Percentiles rank a stretch among this genome's conserved stretches.
phyloP scores from a whole-genome alignment of 2,888 invertebrate species.

The Drosophila paucipuncta region DNA sequence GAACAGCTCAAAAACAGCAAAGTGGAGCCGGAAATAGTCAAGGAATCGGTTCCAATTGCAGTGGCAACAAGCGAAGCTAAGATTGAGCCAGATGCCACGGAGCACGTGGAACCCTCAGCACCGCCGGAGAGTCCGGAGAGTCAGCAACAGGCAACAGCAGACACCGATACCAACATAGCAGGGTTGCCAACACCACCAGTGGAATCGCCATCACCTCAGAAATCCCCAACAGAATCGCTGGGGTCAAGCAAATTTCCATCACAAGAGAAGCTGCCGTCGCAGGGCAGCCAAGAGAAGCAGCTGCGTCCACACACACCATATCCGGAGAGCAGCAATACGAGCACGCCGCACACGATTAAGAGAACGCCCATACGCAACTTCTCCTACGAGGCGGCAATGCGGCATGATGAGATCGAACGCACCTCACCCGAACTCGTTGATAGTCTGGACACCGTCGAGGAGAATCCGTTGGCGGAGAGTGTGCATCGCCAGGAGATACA shows the following conservation, averaged over 20 bases:
- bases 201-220: constrained; percentile 48
- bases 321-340: constrained; percentile 76
- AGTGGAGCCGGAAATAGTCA: background rate
- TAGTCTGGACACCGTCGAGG: constrained; percentile 77
- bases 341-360: constrained; percentile 73
- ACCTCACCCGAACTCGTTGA: constrained; percentile 77
- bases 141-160: background rate
- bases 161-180: constrained; percentile 13
- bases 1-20: background rate
- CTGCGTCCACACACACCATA: constrained; percentile 83
- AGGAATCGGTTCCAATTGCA: background rate
- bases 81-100: background rate
- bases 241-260: constrained; percentile 67
- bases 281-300: constrained; percentile 64
- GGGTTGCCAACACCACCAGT: constrained; percentile 62
- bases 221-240: constrained; percentile 67
- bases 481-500: constrained; percentile 42
- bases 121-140: constrained; percentile 47
- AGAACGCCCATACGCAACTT: constrained; percentile 77
- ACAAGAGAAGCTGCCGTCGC: constrained; percentile 47
- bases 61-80: constrained; percentile 1
- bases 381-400: constrained; percentile 80
- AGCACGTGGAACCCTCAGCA: constrained; percentile 51
- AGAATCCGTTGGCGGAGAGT: constrained; percentile 42
- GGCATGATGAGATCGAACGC: constrained; percentile 75